These are phyloP conservation scores for Mastacembelus armatus DNA, from an alignment of 2,797 vertebrate genomes.

Conservation along the genomic window DNA sequence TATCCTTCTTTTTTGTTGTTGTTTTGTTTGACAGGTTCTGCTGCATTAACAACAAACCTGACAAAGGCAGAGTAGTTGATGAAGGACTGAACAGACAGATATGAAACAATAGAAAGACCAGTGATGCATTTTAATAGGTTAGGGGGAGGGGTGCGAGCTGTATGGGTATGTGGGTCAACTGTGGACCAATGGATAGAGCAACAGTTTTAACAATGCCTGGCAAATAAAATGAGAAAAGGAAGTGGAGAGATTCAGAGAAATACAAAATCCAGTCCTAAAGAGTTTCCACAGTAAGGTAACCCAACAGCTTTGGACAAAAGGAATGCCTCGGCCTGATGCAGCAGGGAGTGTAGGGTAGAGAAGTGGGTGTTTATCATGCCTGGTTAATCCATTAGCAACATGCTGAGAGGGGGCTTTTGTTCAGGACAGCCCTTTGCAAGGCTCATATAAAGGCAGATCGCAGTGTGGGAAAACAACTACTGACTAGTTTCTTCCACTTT, in stretches of 20 bases:
- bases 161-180: conserved; percentile 80
- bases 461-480: conserved; percentile 25
- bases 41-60: no score
- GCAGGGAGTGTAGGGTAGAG: conserved; percentile 35
- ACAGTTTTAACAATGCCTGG: conserved; percentile 59
- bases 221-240: conserved; percentile 16
- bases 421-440: conserved; percentile 59
- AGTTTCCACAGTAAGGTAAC: conserved; percentile 10
- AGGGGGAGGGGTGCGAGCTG: conserved; percentile 66
- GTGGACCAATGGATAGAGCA: conserved; percentile 53
- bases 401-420: conserved; percentile 78
- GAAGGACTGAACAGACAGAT: neutral
- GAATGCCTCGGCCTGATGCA: conserved; percentile 39
- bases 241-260: conserved; percentile 7
- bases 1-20: no score
- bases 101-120: conserved; percentile 60
- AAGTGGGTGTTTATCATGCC: conserved; percentile 70
- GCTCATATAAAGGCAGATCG: conserved; percentile 34
- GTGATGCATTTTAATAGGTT: conserved; percentile 62
- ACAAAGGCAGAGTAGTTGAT: conserved; percentile 18
- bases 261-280: conserved; percentile 11
- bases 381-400: conserved; percentile 79
- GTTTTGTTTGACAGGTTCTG: no score
- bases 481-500: conserved; percentile 23
- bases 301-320: conserved; percentile 19